Evolutionary conservation across 2,888 invertebrate genomes (phyloP).

Genomic region (Scaptomyza cyrtandrae): DNA sequence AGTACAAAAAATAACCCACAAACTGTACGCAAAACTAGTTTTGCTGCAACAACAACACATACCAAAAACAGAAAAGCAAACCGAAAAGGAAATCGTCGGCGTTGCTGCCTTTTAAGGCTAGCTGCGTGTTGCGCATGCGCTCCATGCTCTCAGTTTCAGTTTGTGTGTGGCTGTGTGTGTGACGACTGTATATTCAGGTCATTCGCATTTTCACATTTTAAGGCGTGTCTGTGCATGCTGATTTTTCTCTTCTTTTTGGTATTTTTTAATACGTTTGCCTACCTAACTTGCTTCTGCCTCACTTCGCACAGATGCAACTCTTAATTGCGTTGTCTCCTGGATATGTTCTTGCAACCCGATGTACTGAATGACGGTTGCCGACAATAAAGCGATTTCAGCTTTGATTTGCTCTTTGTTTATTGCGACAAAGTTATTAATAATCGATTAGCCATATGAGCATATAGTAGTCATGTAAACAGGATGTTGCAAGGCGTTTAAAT

Average conservation of each 20-base stretch:
- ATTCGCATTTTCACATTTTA: constrained; percentile 81
- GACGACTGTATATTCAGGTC: constrained; percentile 77
- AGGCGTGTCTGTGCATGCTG: constrained; percentile 72
- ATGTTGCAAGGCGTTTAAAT: constrained; percentile 42
- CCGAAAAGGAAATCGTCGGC: constrained; percentile 78
- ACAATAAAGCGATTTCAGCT: constrained; percentile 63
- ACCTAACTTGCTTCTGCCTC: constrained; percentile 39
- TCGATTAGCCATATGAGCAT: constrained; percentile 72
- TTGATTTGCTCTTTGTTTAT: constrained; percentile 39
- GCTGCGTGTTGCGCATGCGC: constrained; percentile 58
- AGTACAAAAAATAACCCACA: constrained; percentile 31
- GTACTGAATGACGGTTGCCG: background rate
- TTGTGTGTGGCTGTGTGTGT: constrained; percentile 26
- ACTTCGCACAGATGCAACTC: constrained; percentile 58
- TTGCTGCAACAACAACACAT: constrained; percentile 50
- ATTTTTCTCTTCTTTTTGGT: constrained; percentile 47
- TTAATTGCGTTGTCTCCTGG: constrained; percentile 64
- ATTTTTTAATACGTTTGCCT: constrained; percentile 40
- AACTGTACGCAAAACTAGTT: constrained; percentile 72
- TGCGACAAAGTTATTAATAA: constrained; percentile 80
- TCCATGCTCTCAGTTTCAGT: constrained; percentile 38
- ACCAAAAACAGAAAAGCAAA: constrained; percentile 34
- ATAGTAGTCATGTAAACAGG: constrained; percentile 31
- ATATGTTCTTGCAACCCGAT: constrained; percentile 19
- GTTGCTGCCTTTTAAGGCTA: constrained; percentile 73